phyloP scores from a whole-genome alignment of 1,140 invertebrate genomes.

The Dolichoris vasculosae region DNA sequence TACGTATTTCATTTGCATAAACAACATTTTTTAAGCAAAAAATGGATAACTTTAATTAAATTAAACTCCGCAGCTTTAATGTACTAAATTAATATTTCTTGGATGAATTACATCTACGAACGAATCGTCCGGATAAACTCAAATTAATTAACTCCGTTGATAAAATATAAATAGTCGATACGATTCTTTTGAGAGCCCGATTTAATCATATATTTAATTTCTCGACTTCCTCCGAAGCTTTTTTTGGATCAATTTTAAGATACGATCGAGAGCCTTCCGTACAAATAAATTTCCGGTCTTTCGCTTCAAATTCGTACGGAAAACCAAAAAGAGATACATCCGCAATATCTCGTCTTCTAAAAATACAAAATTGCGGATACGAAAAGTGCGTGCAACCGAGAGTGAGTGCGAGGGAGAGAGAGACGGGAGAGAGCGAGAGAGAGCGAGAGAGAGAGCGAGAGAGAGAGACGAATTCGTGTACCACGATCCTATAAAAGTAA shows the following conservation, averaged over 20 bases:
- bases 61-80: not conserved
- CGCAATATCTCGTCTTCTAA: slow-evolving; percentile 24
- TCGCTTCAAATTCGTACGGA: not conserved
- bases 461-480: not conserved
- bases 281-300: not conserved
- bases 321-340: slow-evolving; percentile 26
- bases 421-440: not conserved
- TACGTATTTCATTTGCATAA: not conserved
- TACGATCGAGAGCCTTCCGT: not conserved
- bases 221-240: not conserved
- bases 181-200: not conserved
- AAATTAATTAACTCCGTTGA: not conserved
- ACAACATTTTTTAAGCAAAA: not conserved
- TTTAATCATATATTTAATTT: not conserved
- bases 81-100: not conserved
- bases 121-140: not conserved
- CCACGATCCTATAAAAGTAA: slow-evolving; percentile 25
- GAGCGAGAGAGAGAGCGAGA: not conserved
- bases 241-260: not conserved
- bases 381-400: not conserved
- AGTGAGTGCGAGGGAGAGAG: not conserved
- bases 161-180: not conserved
- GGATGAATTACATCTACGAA: not conserved
- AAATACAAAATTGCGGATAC: slow-evolving; percentile 34
- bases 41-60: not conserved